Base-by-base conservation (phyloP, 2,888 invertebrate species). In the Prenolepis imparis region DNA sequence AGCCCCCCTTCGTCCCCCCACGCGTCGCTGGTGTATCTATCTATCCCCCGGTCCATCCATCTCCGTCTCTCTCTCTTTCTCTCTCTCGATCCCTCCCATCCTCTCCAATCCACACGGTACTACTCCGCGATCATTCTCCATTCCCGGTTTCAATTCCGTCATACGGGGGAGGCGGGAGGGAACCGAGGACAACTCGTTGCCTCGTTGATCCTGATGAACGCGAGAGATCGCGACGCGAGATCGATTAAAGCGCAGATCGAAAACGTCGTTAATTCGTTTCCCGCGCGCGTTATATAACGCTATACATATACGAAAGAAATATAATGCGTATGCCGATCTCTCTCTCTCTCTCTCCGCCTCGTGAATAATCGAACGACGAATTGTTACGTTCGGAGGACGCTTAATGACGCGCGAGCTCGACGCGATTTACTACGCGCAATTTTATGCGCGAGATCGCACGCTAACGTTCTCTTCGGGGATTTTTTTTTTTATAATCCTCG, bases 141-240 rank as follows among this genome's bases (percentile, higher is more conserved):
- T 85, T 89, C 85, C 85, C 82, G 39, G 82, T 86, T 90, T 90
- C 89, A 85, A 87, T 88, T 83, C 72, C 85, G 72, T 84, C 84
- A 81, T 86, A 86, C 83, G 87, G 82, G 72, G 24, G 3, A 5
- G 18, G 5, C 3, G 0, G n/a, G 2, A 18, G 0, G 6, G 6
- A 21, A 21, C 73, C 61, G 73, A 70, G 83, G 78, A 86, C 84
- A 85, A 84, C 63, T 86, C 82, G 74, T 87, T 83, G 67, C 78
- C 78, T n/a, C n/a, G 81, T 55, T 84, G 88, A 86, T 84, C 82
- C 83, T 82, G 87, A 88, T 83, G 84, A 87, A 89, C 88, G 87
- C 77, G 82, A 52, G 48, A 52, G 48, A 52, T 52, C 73, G 59
- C 21, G 78, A 78, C 73, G 39, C 48, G 61, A 84, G 85, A 89